Percentiles rank a stretch among this genome's conserved stretches.
These are phyloP conservation scores for Falco peregrinus DNA, from an alignment of 2,797 vertebrate species.

Conservation along the genomic window DNA sequence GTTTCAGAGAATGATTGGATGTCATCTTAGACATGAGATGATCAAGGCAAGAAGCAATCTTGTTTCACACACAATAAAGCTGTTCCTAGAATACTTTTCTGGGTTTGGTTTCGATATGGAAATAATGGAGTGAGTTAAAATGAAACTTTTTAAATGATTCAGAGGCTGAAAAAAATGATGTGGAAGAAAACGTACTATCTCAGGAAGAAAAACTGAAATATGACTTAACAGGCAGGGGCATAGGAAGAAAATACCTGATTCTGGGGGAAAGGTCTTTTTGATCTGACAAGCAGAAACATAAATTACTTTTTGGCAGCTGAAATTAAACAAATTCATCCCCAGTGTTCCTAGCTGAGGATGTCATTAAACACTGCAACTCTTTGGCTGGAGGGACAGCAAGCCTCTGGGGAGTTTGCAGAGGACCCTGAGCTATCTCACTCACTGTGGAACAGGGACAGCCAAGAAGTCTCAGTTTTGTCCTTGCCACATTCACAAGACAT, in stretches of 20 bases:
- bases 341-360: not conserved
- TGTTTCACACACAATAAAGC: not conserved
- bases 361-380: not conserved
- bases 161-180: not conserved
- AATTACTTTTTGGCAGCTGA: not conserved
- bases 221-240: not conserved
- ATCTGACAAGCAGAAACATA: not conserved
- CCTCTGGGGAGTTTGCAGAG: not conserved
- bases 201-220: not conserved
- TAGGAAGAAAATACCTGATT: not conserved
- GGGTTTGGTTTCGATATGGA: not conserved
- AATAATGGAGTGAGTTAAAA: not conserved
- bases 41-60: not conserved
- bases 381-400: not conserved
- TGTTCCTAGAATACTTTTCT: not conserved
- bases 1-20: not conserved
- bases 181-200: not conserved
- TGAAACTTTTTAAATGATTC: not conserved
- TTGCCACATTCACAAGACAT: not conserved
- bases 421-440: not conserved
- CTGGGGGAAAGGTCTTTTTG: not conserved
- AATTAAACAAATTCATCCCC: not conserved
- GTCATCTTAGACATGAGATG: not conserved
- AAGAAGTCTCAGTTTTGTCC: not conserved
- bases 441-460: not conserved